These are phyloP conservation scores for Ephestia elutella DNA, from an alignment of 1,140 invertebrate genomes.

Conservation along the genomic window DNA sequence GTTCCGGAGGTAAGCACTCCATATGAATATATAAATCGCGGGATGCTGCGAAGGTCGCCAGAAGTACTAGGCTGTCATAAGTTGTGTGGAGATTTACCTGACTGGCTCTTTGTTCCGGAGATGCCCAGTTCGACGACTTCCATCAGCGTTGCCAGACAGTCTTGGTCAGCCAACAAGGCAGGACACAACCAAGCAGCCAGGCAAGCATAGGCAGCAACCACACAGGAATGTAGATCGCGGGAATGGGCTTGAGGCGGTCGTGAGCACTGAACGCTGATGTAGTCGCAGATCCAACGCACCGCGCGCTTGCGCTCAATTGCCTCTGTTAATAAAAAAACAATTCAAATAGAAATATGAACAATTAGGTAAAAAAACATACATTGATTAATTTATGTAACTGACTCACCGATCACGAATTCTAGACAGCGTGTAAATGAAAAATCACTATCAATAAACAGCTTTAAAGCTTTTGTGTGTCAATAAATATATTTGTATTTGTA, in stretches of 20 bases:
- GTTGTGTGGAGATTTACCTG: neutral
- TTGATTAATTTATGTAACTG: too few relatives aligned
- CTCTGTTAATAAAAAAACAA: constrained; percentile 74
- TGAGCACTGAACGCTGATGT: constrained; percentile 96
- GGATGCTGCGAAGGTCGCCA: neutral
- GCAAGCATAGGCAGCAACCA: constrained; percentile 95
- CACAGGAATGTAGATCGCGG: constrained; percentile 97
- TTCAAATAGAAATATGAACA: neutral
- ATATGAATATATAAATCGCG: too few relatives aligned
- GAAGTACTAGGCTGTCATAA: neutral
- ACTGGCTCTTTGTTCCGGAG: constrained; percentile 91
- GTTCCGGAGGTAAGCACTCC: too few relatives aligned
- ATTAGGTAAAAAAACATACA: neutral
- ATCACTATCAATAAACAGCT: constrained; percentile 11
- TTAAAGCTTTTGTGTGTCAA: neutral
- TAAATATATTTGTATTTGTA: too few relatives aligned
- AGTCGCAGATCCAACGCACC: constrained; percentile 98
- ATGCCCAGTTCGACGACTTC: constrained; percentile 98
- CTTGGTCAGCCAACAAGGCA: constrained; percentile 88
- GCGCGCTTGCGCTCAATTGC: constrained; percentile 91
- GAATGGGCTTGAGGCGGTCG: constrained; percentile 96
- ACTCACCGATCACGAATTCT: constrained; percentile 66
- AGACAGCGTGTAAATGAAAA: constrained; percentile 39
- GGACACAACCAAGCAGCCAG: constrained; percentile 89
- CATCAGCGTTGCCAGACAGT: constrained; percentile 92